Conservation (phyloP, 1,140 invertebrate genomes). For the Periplaneta americana region DNA sequence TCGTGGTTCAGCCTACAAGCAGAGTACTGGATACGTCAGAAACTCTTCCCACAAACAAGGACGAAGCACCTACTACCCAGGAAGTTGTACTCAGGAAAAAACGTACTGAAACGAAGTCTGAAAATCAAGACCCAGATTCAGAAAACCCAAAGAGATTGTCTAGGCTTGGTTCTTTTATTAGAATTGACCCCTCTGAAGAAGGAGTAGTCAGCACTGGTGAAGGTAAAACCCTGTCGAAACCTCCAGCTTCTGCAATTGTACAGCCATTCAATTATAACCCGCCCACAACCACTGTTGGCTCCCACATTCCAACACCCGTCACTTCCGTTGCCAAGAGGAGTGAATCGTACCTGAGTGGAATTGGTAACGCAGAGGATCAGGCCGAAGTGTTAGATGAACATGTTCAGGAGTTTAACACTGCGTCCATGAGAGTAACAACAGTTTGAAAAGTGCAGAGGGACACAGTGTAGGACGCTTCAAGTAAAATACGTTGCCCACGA, state of each 20-base stretch:
- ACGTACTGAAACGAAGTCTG: conserved; percentile 16
- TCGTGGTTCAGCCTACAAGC: background rate
- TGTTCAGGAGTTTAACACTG: background rate
- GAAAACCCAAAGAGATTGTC: conserved; percentile 44
- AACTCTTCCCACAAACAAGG: background rate
- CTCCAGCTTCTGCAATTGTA: conserved; percentile 43
- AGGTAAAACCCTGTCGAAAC: conserved; percentile 21
- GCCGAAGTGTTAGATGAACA: background rate
- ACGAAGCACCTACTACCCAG: conserved; percentile 13
- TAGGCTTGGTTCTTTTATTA: conserved; percentile 43
- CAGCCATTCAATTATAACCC: conserved; percentile 49
- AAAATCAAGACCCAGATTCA: conserved; percentile 28
- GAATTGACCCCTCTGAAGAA: conserved; percentile 32
- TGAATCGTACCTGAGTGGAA: background rate
- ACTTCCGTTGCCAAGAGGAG: background rate
- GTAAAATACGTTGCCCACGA: background rate
- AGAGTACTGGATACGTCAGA: background rate
- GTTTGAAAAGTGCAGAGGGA: background rate
- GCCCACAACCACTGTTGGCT: conserved; percentile 5
- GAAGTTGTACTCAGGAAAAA: conserved; percentile 24
- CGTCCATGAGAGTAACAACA: background rate
- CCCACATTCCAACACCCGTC: conserved; percentile 6
- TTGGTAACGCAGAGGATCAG: background rate
- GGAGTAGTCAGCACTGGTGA: conserved; percentile 18
- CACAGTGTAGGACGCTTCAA: background rate